Evolutionary conservation across 2,888 invertebrate species (phyloP).

Genomic region (Lithosia quadra): DNA sequence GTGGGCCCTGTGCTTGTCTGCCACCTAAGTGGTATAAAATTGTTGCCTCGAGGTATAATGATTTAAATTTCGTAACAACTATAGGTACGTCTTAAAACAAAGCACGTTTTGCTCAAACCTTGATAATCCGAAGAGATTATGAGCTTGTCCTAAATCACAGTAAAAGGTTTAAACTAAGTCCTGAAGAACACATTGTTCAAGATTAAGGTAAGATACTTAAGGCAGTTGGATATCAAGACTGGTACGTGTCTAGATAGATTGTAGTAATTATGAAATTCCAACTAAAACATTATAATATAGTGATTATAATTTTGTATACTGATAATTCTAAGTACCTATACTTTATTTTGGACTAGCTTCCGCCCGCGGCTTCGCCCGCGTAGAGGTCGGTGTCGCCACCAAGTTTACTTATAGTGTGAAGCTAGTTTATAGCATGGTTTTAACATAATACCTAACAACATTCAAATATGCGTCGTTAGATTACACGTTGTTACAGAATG

Average conservation of each 20-base stretch:
- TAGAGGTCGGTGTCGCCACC: no score
- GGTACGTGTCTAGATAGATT: not conserved
- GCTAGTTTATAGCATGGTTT: no score
- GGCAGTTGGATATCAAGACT: not conserved
- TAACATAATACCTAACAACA: no score
- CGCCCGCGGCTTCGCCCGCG: no score
- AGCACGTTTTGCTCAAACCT: not conserved
- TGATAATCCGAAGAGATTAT: slow-evolving; percentile 3
- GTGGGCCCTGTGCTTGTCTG: no score
- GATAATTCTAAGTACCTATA: no score
- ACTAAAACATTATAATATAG: not conserved
- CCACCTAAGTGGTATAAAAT: no score
- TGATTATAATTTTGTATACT: not conserved
- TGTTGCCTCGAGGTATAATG: not conserved
- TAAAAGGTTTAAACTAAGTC: not conserved
- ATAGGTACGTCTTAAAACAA: not conserved
- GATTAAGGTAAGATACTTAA: not conserved
- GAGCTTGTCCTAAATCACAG: not conserved
- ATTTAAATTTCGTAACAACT: not conserved
- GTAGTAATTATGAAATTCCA: not conserved
- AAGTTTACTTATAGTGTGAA: no score
- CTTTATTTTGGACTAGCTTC: no score
- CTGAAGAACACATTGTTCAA: not conserved
- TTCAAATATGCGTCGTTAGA: no score
- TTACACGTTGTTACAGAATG: no score